These are phyloP conservation scores for Heterodera carotae DNA, from an alignment of 1,140 invertebrate species.

Conservation along the genomic window DNA sequence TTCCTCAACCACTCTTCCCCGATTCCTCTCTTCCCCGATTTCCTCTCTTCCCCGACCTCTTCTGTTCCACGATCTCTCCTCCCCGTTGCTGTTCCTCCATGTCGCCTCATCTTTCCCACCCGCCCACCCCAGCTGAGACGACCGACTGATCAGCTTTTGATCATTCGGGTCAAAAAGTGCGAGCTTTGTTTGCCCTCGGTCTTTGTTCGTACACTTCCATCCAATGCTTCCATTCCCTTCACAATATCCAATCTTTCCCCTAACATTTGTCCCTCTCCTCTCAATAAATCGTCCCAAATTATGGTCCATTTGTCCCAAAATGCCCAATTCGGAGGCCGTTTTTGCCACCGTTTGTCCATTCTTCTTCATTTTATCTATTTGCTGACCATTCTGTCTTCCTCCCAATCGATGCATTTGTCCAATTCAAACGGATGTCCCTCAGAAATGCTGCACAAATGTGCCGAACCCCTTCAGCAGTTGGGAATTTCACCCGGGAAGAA, in stretches of 20 bases:
- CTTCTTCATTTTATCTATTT: background rate
- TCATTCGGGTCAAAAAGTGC: background rate
- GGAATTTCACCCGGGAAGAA: background rate
- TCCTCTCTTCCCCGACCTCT: too few species aligned
- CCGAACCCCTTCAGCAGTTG: slow-evolving; percentile 4
- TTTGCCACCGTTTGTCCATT: background rate
- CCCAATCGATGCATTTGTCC: background rate
- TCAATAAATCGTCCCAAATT: background rate
- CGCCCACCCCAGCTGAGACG: background rate
- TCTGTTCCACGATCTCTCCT: background rate
- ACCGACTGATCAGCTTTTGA: slow-evolving; percentile 1
- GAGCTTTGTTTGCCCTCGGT: background rate
- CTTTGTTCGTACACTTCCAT: background rate
- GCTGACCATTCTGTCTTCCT: background rate
- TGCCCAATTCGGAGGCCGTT: background rate
- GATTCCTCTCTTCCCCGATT: too few species aligned
- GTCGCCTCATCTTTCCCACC: background rate
- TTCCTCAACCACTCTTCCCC: too few species aligned
- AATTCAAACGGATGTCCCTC: background rate
- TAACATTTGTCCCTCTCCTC: background rate
- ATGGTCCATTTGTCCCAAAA: background rate
- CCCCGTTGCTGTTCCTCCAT: background rate
- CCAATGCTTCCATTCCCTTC: background rate
- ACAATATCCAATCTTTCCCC: background rate
- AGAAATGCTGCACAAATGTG: slow-evolving; percentile 6